Evolutionary conservation across 1,140 invertebrate species (phyloP).

Genomic region (Orchestia grillus): DNA sequence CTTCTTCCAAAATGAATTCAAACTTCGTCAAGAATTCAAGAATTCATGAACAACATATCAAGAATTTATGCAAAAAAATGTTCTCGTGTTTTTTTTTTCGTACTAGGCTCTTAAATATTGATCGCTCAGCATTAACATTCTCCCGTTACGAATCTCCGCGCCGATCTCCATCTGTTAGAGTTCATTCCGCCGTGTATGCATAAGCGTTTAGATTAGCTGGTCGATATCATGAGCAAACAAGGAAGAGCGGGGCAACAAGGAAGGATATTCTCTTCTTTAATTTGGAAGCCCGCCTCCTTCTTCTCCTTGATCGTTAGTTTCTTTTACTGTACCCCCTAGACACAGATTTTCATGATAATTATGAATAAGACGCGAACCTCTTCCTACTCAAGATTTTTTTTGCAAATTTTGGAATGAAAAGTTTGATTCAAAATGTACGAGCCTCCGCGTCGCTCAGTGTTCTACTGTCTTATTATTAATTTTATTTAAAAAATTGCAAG

Average conservation of each 20-base stretch:
- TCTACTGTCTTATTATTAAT: no score
- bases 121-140: background rate
- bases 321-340: background rate
- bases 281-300: background rate
- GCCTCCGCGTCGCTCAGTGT: no score
- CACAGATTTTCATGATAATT: background rate
- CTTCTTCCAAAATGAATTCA: no score
- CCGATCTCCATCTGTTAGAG: background rate
- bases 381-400: no score
- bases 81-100: background rate
- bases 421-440: no score
- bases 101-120: background rate
- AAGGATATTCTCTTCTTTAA: background rate
- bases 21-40: no score
- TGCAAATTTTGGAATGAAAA: no score
- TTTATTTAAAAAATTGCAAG: no score
- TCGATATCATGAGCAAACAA: conserved; percentile 36
- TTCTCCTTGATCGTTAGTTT: background rate
- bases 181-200: background rate
- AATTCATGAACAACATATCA: no score
- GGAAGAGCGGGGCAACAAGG: background rate
- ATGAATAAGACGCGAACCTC: no score
- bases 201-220: background rate
- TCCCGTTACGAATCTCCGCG: background rate
- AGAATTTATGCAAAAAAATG: background rate